Evolutionary conservation across 1,140 invertebrate genomes (phyloP).

Genomic region (Caenorhabditis tropicalis): DNA sequence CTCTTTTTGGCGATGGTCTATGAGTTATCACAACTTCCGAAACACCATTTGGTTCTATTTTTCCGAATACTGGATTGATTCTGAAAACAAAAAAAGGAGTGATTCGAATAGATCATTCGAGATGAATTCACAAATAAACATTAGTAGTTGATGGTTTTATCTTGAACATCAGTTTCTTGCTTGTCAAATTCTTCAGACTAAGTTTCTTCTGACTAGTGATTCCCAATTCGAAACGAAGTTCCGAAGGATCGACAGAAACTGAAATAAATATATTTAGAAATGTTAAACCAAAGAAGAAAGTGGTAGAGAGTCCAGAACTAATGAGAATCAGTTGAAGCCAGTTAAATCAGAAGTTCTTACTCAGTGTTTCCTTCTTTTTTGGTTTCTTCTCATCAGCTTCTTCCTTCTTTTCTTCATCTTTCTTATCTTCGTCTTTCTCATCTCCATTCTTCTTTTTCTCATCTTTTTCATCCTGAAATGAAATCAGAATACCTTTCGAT

Average conservation of each 20-base stretch:
- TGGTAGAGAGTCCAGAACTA: neutral
- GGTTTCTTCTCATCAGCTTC: neutral
- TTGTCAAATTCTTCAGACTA: neutral
- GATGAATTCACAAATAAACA: constrained; percentile 1
- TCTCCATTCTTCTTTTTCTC: neutral
- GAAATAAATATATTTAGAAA: neutral
- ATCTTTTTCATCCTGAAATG: neutral
- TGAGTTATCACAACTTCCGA: neutral
- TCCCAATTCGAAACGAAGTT: neutral
- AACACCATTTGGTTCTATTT: neutral
- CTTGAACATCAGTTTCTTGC: constrained; percentile 26
- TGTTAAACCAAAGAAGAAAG: neutral
- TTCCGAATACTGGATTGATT: constrained; percentile 26
- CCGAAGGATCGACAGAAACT: neutral
- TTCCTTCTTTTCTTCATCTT: neutral
- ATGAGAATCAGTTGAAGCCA: too few relatives aligned
- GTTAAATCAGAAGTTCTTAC: neutral
- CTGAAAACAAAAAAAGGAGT: neutral
- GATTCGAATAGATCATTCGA: neutral
- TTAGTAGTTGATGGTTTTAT: neutral
- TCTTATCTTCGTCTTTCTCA: constrained; percentile 3
- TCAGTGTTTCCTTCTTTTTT: neutral
- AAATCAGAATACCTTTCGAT: neutral
- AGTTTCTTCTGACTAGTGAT: constrained; percentile 23
- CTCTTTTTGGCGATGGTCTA: neutral